Conservation (phyloP, 2,888 invertebrate species). For the Hirtodrosophila histrioides region DNA sequence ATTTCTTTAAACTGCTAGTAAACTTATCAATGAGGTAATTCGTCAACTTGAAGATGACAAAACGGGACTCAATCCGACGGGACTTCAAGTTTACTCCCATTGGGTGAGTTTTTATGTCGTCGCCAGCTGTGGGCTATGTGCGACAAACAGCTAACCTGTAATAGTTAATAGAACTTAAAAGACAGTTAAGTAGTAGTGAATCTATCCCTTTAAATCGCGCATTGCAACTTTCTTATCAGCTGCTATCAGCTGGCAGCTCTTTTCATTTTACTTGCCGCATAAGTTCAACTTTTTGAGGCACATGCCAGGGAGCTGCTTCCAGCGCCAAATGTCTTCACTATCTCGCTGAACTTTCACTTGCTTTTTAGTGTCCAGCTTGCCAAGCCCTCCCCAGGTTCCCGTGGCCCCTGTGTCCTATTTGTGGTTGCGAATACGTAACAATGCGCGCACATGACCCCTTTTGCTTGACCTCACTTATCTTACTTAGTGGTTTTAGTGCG, state of each 20-base stretch:
- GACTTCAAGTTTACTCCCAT: too few species aligned
- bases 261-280: constrained; percentile 37
- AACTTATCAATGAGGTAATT: too few species aligned
- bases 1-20: too few species aligned
- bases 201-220: constrained; percentile 12
- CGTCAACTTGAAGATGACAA: too few species aligned
- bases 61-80: too few species aligned
- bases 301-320: neutral
- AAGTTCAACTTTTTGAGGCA: constrained; percentile 31
- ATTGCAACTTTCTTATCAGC: constrained; percentile 17
- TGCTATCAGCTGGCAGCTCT: constrained; percentile 26
- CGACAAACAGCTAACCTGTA: too few species aligned
- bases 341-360: constrained; percentile 45
- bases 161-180: constrained; percentile 4
- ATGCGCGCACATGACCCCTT: constrained; percentile 79
- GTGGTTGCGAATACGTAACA: constrained; percentile 54
- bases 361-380: constrained; percentile 34
- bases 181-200: constrained; percentile 1
- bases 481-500: constrained; percentile 77
- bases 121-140: too few species aligned
- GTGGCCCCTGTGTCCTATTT: constrained; percentile 25
- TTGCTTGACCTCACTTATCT: constrained; percentile 81
- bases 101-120: too few species aligned
- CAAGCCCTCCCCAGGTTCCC: neutral
- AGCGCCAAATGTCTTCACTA: constrained; percentile 25